Evolutionary conservation across 2,888 invertebrate species (phyloP).

Genomic region (Clitarchus hookeri): DNA sequence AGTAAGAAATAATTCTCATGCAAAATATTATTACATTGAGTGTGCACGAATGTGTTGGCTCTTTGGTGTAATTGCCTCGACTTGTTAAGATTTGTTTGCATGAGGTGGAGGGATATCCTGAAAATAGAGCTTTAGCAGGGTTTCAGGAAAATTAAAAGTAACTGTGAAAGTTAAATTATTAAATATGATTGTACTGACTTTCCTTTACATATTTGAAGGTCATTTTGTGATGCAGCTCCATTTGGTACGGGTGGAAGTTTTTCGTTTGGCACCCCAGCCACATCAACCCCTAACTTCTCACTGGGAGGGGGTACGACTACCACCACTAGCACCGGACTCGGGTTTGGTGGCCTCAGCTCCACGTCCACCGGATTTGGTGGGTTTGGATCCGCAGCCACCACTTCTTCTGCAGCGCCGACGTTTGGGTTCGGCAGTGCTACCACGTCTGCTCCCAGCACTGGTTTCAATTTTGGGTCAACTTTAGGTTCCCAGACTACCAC

Average conservation of each 20-base stretch:
- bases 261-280: conserved; percentile 53
- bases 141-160: too few species aligned
- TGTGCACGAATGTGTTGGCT: too few species aligned
- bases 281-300: conserved; percentile 31
- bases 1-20: too few species aligned
- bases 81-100: too few species aligned
- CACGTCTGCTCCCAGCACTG: conserved; percentile 39
- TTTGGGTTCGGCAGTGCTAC: conserved; percentile 58
- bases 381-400: conserved; percentile 36
- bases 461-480: conserved; percentile 35
- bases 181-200: too few species aligned
- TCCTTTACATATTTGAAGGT: too few species aligned
- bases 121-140: too few species aligned
- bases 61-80: too few species aligned
- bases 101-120: too few species aligned
- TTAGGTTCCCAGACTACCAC: conserved; percentile 26
- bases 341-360: conserved; percentile 58
- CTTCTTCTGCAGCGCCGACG: conserved; percentile 43
- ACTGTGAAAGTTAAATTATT: too few species aligned
- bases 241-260: conserved; percentile 54
- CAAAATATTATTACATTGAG: too few species aligned
- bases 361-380: conserved; percentile 48
- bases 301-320: conserved; percentile 29
- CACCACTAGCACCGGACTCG: conserved; percentile 42
- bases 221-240: conserved; percentile 50